Percentiles rank a stretch among this genome's conserved stretches.
Conservation (phyloP, 30 jellyfish, hydroid and myxozoan genomes). For the Clytia hemisphaerica region DNA sequence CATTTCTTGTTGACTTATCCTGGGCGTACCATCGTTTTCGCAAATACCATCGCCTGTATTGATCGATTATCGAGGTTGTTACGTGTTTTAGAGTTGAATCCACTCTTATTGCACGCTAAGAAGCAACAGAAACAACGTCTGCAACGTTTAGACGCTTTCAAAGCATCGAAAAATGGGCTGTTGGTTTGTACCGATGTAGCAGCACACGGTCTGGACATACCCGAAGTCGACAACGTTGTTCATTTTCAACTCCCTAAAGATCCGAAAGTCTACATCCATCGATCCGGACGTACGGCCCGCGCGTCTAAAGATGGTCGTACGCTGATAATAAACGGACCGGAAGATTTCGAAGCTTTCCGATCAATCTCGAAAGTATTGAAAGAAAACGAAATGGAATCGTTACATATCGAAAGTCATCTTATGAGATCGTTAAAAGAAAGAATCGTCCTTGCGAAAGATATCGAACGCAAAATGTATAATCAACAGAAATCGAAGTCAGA, state of each 20-base stretch:
- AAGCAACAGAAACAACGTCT: slow-evolving; percentile 86
- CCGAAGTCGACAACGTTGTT: slow-evolving; percentile 64
- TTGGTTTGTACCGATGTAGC: slow-evolving; percentile 95
- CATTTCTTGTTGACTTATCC: slow-evolving; percentile 56
- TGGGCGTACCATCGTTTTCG: slow-evolving; percentile 84
- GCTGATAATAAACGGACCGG: slow-evolving; percentile 72
- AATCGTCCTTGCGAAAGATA: slow-evolving; percentile 54
- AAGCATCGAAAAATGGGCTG: slow-evolving; percentile 34
- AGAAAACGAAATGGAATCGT: slow-evolving; percentile 31
- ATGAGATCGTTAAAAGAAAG: slow-evolving; percentile 59
- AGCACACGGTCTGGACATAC: slow-evolving; percentile 95
- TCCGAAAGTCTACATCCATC: slow-evolving; percentile 78
- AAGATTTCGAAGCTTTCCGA: slow-evolving; percentile 60
- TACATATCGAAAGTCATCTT: slow-evolving; percentile 45
- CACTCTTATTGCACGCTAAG: slow-evolving; percentile 81
- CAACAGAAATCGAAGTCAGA: slow-evolving; percentile 36
- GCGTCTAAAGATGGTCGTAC: slow-evolving; percentile 65
- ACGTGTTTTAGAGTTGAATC: slow-evolving; percentile 46
- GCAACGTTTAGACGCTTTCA: slow-evolving; percentile 60
- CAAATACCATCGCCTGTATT: slow-evolving; percentile 61
- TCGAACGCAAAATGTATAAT: slow-evolving; percentile 67
- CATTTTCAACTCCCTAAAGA: slow-evolving; percentile 88
- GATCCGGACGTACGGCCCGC: slow-evolving; percentile 97
- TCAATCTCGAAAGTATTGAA: slow-evolving; percentile 53
- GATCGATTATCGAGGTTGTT: slow-evolving; percentile 50